These are phyloP conservation scores for Chiloscyllium plagiosum DNA, from an alignment of 2,113 vertebrate species.

Conservation along the genomic window DNA sequence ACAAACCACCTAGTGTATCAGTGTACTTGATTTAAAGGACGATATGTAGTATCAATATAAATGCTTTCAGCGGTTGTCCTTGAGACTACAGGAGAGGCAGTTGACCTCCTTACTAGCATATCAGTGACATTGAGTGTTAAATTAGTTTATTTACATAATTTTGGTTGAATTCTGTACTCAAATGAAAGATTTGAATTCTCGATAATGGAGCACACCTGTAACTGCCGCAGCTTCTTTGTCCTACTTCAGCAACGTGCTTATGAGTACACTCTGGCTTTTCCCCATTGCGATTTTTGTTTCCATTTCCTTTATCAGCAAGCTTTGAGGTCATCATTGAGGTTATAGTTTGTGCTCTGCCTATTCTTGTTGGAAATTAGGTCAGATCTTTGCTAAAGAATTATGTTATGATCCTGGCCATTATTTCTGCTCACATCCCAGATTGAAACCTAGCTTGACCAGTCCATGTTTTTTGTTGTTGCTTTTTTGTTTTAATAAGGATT, in stretches of 20 bases:
- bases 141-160: neutral
- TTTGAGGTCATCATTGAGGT: neutral
- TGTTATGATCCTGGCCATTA: too few species aligned
- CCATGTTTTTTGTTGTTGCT: too few species aligned
- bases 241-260: neutral
- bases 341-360: neutral
- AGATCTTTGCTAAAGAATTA: neutral
- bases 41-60: neutral
- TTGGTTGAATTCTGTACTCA: neutral
- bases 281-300: neutral
- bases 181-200: neutral
- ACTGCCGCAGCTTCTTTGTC: neutral
- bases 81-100: neutral
- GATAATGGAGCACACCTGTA: neutral
- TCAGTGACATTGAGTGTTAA: neutral
- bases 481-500: too few species aligned
- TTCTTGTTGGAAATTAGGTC: neutral
- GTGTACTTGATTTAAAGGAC: neutral
- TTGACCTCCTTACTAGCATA: neutral
- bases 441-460: too few species aligned
- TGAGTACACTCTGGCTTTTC: neutral
- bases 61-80: neutral
- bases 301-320: neutral
- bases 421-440: too few species aligned
- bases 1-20: too few species aligned